Conservation (phyloP, 2,797 vertebrate genomes). For the Streptopelia turtur region DNA sequence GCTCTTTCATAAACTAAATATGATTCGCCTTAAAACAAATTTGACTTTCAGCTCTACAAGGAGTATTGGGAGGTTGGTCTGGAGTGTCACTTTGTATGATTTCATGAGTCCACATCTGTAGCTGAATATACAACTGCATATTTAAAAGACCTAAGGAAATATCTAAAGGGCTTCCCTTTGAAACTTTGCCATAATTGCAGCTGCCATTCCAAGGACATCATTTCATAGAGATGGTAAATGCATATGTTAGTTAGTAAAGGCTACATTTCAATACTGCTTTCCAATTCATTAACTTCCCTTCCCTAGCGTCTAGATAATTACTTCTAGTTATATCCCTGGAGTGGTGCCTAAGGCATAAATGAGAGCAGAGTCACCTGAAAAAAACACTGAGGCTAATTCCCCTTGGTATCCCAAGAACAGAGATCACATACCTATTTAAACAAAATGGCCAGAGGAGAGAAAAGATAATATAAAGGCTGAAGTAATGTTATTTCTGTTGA, state of each 20-base stretch:
- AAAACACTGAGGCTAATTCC: conserved; percentile 29
- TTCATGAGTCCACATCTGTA: background rate
- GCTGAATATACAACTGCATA: background rate
- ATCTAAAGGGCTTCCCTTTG: background rate
- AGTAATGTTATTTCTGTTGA: background rate
- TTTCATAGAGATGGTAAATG: background rate
- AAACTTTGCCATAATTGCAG: background rate
- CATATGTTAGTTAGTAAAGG: background rate
- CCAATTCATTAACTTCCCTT: conserved; percentile 56
- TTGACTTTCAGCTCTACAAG: background rate
- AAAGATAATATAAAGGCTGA: background rate
- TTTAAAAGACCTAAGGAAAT: background rate
- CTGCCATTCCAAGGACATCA: conserved; percentile 2
- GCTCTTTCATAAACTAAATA: background rate
- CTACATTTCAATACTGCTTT: conserved; percentile 42
- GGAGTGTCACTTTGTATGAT: background rate
- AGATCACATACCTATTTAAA: background rate
- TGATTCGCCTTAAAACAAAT: background rate
- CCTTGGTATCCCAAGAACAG: background rate
- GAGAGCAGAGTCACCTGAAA: conserved; percentile 21
- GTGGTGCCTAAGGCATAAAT: conserved; percentile 7
- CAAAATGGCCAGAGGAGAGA: background rate
- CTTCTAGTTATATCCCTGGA: conserved; percentile 35
- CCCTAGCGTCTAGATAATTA: conserved; percentile 47
- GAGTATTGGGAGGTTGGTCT: background rate